A percentile compares a stretch with the other conserved stretches of the same genome.
Evolutionary conservation across 2,888 invertebrate genomes (phyloP).

Genomic region (Polylopha cassiicola): DNA sequence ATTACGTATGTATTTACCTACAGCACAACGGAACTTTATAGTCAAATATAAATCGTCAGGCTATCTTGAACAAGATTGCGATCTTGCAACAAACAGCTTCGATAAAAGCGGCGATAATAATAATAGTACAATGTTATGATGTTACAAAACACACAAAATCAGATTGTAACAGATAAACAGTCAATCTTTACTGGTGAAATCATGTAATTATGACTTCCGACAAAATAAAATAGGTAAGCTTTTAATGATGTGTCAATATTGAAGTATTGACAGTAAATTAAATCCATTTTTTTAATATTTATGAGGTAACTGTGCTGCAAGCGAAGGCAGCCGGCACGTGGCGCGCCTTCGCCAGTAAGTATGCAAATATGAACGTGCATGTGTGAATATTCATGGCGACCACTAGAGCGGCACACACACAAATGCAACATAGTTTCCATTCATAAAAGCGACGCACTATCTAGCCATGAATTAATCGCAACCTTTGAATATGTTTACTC

Average conservation of each 20-base stretch:
- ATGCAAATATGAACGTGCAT: slow-evolving; percentile 57
- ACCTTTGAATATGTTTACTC: slow-evolving; percentile 77
- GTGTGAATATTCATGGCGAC: slow-evolving; percentile 45
- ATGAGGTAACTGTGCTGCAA: slow-evolving; percentile 66
- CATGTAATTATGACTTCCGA: too few species aligned
- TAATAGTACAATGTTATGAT: slow-evolving; percentile 1
- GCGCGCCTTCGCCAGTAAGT: slow-evolving; percentile 60
- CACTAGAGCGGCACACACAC: slow-evolving; percentile 52
- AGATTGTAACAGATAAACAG: too few species aligned
- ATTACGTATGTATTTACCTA: too few species aligned
- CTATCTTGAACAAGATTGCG: too few species aligned
- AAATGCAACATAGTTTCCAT: slow-evolving; percentile 53
- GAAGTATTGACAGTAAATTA: slow-evolving; percentile 31
- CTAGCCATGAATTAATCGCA: slow-evolving; percentile 77
- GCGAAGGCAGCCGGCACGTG: slow-evolving; percentile 59
- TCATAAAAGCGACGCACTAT: slow-evolving; percentile 74
- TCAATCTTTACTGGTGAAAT: too few species aligned
- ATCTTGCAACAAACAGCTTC: too few species aligned
- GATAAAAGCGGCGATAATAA: too few species aligned
- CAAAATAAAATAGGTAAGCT: slow-evolving; percentile 15
- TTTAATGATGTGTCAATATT: slow-evolving; percentile 22
- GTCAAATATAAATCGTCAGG: too few species aligned
- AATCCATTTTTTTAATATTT: slow-evolving; percentile 68
- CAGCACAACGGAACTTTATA: too few species aligned
- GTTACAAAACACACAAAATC: slow-evolving; percentile 9